Percentiles rank a stretch among this genome's conserved stretches.
Conservation (phyloP, 2,113 vertebrate species). For the Hypanus sabinus region DNA sequence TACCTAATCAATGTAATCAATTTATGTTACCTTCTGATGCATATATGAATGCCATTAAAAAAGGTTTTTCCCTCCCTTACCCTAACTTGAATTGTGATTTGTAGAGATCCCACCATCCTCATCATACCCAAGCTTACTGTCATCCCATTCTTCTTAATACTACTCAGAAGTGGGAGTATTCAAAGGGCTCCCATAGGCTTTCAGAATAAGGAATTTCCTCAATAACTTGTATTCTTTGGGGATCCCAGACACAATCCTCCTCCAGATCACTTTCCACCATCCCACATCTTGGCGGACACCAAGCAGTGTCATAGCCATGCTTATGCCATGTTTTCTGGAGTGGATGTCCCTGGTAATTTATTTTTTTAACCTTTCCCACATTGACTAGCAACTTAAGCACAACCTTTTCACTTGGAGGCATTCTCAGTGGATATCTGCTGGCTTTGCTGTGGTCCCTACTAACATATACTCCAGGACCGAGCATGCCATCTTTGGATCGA, state of each 20-base stretch:
- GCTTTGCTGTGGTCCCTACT: slow-evolving; percentile 54
- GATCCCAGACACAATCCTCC: slow-evolving; percentile 56
- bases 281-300: slow-evolving; percentile 44
- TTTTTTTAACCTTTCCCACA: slow-evolving; percentile 47
- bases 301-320: slow-evolving; percentile 41
- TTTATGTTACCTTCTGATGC: too few species aligned
- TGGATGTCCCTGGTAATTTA: slow-evolving; percentile 43
- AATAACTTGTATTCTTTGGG: slow-evolving; percentile 39
- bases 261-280: slow-evolving; percentile 53
- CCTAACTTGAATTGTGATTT: neutral
- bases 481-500: slow-evolving; percentile 44
- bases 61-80: neutral
- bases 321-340: slow-evolving; percentile 45
- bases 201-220: neutral
- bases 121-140: too few species aligned
- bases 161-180: too few species aligned
- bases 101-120: neutral
- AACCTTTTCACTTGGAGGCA: neutral
- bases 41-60: neutral
- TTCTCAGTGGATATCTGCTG: slow-evolving; percentile 40
- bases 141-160: too few species aligned
- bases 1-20: neutral
- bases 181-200: neutral
- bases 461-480: slow-evolving; percentile 53
- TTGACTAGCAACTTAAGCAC: slow-evolving; percentile 44